phyloP scores from a whole-genome alignment of 2,888 invertebrate genomes.

The Melitaea athalia region DNA sequence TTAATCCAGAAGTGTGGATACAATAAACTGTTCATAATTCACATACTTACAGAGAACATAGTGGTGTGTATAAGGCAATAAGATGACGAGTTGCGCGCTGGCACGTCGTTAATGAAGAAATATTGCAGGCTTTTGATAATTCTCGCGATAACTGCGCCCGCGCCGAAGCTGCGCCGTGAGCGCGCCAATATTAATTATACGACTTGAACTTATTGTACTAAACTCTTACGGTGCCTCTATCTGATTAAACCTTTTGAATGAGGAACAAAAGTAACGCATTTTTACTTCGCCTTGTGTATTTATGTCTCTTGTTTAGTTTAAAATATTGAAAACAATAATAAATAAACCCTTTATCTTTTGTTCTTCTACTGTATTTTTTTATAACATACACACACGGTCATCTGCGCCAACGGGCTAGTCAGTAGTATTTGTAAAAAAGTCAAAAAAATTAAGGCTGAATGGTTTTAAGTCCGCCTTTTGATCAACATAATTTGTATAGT shows the following conservation, averaged over 20 bases:
- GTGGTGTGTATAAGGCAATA: conserved; percentile 56
- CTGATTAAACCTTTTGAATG: conserved; percentile 35
- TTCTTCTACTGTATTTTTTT: not conserved
- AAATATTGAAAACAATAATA: conserved; percentile 8
- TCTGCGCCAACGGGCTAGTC: no score
- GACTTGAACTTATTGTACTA: conserved; percentile 31
- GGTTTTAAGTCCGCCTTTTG: no score
- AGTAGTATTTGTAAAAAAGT: no score
- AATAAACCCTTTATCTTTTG: not conserved
- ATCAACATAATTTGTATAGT: no score
- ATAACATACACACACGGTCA: no score
- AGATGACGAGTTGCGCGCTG: conserved; percentile 57
- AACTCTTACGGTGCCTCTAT: conserved; percentile 40
- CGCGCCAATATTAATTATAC: conserved; percentile 67
- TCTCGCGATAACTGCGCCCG: conserved; percentile 61
- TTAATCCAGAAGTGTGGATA: conserved; percentile 38
- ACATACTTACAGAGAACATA: conserved; percentile 41
- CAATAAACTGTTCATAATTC: conserved; percentile 43
- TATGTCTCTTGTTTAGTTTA: not conserved
- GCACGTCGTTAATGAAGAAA: conserved; percentile 78
- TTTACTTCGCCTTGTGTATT: conserved; percentile 31
- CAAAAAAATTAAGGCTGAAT: no score
- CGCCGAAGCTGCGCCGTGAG: conserved; percentile 45
- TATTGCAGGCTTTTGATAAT: conserved; percentile 74
- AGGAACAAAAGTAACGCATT: conserved; percentile 32